Base-by-base conservation (phyloP, 2,888 invertebrate species). In the Rhimphoctona megacephalus region DNA sequence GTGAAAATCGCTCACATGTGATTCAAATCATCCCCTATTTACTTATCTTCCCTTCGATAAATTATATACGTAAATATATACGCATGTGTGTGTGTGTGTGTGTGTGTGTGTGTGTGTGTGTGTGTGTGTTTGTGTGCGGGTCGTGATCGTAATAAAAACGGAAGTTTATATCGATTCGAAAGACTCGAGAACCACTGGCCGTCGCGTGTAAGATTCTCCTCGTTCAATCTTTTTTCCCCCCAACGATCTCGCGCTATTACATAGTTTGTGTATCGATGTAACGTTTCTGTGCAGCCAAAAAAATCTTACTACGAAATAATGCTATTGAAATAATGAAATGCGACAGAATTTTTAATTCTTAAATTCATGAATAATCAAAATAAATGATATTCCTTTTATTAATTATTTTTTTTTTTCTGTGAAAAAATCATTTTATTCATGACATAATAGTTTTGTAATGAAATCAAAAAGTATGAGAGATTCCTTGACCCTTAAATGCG, bases 161-260 rank as follows among this genome's bases (percentile, higher is more conserved):
- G 46, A 67, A 81, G 77, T 61, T 43, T 43, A 64, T 84, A 57
- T 79, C 79, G 81, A 81, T 82, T 70, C 36, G 46, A 70, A 57
- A 82, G 7, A 54, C 22, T 81, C 82, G 84, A 86, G 86, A 74
- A 78, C 79, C 86, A 76, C 86, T 86, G 86, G 19, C n/a, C 85
- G 30, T 64, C 77, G 72, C 64, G 74, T 67, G 79, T 36, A 67
- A 57, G 43, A 67, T 77, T 77, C 54, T 80, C 73, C 57, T 57
- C 22, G 36, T 72, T 46, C 74, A 74, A 61, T 14, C 74, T 61
- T 64, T 43, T 19, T 61, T 46, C 17, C 25, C 52, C 49, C 30
- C 30, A 43, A 30, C 66, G 7, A 79, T 69, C 30, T 69, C 69
- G 17, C 30, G 57, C 57, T 39, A 43, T 66, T 52, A 33, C 72